A percentile compares a stretch with the other conserved stretches of the same genome.
These are phyloP conservation scores for Tauraco erythrolophus DNA, from an alignment of 2,113 vertebrate species.

Conservation along the genomic window DNA sequence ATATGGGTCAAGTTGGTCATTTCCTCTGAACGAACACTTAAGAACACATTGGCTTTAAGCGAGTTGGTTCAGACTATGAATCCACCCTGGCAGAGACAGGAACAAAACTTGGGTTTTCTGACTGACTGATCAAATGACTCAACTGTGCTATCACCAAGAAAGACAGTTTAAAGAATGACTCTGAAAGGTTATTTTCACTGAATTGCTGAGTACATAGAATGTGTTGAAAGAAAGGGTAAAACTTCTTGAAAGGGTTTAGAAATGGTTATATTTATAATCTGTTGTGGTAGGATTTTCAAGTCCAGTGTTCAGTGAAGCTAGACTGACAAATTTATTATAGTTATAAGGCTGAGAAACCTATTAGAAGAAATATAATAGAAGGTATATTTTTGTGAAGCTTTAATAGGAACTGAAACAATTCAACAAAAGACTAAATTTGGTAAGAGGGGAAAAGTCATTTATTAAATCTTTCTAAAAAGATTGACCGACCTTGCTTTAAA, in stretches of 20 bases:
- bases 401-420: slow-evolving; percentile 64
- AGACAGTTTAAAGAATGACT: slow-evolving; percentile 50
- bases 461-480: slow-evolving; percentile 62
- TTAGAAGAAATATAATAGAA: slow-evolving; percentile 66
- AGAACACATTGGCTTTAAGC: neutral
- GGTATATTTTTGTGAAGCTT: slow-evolving; percentile 51
- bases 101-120: neutral
- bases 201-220: slow-evolving; percentile 65
- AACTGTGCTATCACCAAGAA: slow-evolving; percentile 17
- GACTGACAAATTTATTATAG: slow-evolving; percentile 73
- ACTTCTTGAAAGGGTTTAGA: slow-evolving; percentile 64
- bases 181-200: slow-evolving; percentile 63
- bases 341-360: slow-evolving; percentile 62
- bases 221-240: slow-evolving; percentile 61
- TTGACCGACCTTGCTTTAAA: slow-evolving; percentile 56
- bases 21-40: slow-evolving; percentile 3
- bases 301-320: slow-evolving; percentile 51
- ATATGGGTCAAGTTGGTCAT: neutral
- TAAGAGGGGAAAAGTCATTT: slow-evolving; percentile 46
- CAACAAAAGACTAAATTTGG: slow-evolving; percentile 64
- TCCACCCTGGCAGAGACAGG: neutral
- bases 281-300: slow-evolving; percentile 61
- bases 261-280: slow-evolving; percentile 68
- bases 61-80: neutral
- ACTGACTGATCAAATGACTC: slow-evolving; percentile 53